phyloP scores from a whole-genome alignment of 2,888 invertebrate species.

The Thysanoteuthis rhombus region DNA sequence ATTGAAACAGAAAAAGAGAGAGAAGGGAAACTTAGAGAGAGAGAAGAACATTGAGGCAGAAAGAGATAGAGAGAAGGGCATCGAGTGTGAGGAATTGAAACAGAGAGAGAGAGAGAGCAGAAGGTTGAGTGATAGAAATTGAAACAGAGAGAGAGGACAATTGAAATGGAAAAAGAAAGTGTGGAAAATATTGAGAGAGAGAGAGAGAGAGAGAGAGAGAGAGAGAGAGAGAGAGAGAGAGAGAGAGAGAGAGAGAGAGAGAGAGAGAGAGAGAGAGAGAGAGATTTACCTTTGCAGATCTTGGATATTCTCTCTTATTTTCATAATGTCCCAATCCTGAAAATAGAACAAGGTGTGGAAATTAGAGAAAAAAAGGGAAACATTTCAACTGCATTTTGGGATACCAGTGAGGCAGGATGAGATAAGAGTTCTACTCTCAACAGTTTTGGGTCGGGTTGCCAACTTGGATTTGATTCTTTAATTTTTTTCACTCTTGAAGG shows the following conservation, averaged over 20 bases:
- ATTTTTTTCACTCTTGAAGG: no score
- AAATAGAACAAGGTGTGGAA: background rate
- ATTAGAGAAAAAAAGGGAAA: background rate
- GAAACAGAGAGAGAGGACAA: background rate
- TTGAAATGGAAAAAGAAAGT: background rate
- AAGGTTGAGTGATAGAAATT: background rate
- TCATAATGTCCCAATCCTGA: background rate
- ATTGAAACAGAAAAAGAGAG: background rate
- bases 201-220: background rate
- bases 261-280: no score
- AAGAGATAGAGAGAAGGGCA: background rate
- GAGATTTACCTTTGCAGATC: background rate
- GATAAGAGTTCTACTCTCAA: no score
- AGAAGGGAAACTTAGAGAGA: background rate
- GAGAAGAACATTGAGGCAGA: background rate
- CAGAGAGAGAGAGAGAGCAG: background rate
- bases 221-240: no score
- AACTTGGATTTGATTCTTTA: no score
- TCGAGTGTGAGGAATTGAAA: background rate
- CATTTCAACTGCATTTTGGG: background rate
- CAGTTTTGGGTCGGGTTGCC: no score
- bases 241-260: no score
- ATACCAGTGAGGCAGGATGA: no score
- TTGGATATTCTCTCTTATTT: background rate
- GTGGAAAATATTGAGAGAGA: background rate